Evolutionary conservation across 30 jellyfish, hydroid and myxozoan species (phyloP), one percentile per base, ranked within the genome.

Genomic region (Haliclystus octoradiatus): DNA sequence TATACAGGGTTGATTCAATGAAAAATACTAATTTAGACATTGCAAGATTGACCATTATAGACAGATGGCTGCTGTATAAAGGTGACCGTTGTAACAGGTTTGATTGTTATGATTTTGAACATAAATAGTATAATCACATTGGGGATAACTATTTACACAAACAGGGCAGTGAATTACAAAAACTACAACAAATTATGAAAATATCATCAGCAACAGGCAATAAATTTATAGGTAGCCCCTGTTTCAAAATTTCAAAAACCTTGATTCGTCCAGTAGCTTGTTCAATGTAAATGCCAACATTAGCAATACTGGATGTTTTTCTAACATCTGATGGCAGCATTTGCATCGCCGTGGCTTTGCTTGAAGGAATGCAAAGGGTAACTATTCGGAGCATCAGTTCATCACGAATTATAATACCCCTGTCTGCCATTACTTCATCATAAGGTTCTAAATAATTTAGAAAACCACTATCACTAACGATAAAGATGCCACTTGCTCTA

Each of bases 371-470:
- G 64, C 76, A 28, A 50, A 77, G 50, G 1, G 77, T 73, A 52
- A 86, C 73, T 9, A 28, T 86, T 35, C 47, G 49, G 77, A 81
- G 31, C 2, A 76, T 35, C 14, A 81, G 52, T 25, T 3, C 24
- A 27, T 68, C 91, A 52, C 34, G 31, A 14, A 77, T 77, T 47
- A 28, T 66, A 2, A 77, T 67, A 19, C 91, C 91, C 52, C 91
- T 29, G 69, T 77, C 84, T 1, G 91, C 84, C 91, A 77, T 77
- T 12, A 77, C 77, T 50, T 68, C 76, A 57, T 77, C 77, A 67
- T 34, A 3, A 22, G 91, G 91, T 72, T 7, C 26, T 24, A 78
- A 71, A 3, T 32, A 3, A 3, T 34, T 40, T 19, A 40, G 26
- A 63, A 77, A 28, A 29, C 91, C 84, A 34, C 88, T 15, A 50